These are phyloP conservation scores for Anguilla marmorata DNA, from an alignment of 2,797 vertebrate genomes.

Conservation along the genomic window DNA sequence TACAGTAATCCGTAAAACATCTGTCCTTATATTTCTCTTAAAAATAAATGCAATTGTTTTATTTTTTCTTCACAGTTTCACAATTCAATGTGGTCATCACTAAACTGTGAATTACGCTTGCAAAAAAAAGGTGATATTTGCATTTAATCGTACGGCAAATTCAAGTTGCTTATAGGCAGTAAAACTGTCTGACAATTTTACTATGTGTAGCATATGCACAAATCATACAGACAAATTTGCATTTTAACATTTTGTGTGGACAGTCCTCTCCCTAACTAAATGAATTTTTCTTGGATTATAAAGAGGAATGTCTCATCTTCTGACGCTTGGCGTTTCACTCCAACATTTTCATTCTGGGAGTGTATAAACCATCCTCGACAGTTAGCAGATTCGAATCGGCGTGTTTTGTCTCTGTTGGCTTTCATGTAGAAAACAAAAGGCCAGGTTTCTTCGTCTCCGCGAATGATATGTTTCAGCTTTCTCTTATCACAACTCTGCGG, in stretches of 20 bases:
- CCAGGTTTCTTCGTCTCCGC: slow-evolving; percentile 50
- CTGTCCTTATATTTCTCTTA: not conserved
- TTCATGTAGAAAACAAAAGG: slow-evolving; percentile 76
- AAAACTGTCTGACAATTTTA: not conserved
- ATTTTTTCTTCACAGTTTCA: not conserved
- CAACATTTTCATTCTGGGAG: slow-evolving; percentile 30
- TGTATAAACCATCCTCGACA: slow-evolving; percentile 70
- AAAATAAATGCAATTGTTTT: not conserved
- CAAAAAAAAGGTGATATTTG: not conserved
- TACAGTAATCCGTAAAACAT: not conserved
- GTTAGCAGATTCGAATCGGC: slow-evolving; percentile 69
- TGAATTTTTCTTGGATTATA: slow-evolving; percentile 46
- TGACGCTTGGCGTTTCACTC: too few species aligned
- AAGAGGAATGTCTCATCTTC: slow-evolving; percentile 40
- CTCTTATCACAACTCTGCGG: slow-evolving; percentile 58
- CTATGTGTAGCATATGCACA: not conserved
- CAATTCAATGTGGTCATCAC: not conserved
- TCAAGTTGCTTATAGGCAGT: not conserved
- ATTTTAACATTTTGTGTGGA: slow-evolving; percentile 6
- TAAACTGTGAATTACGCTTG: not conserved
- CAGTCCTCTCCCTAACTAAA: not conserved
- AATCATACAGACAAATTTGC: not conserved
- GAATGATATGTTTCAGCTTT: slow-evolving; percentile 60
- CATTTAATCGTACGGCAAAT: not conserved
- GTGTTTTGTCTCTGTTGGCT: not conserved